These are phyloP conservation scores for Poicephalus meyeri DNA, from an alignment of 2,113 vertebrate species.

Conservation along the genomic window DNA sequence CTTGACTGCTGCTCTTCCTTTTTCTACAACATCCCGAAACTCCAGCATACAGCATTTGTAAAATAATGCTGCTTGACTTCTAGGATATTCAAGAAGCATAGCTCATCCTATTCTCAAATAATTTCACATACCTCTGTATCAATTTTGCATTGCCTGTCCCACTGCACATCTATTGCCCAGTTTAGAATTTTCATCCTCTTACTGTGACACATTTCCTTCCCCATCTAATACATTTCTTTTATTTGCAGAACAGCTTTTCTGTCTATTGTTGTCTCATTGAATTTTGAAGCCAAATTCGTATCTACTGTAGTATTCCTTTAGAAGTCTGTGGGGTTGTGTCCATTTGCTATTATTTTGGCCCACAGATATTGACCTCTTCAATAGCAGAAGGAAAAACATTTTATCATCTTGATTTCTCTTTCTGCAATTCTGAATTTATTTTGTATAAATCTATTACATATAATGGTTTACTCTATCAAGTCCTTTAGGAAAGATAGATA, in stretches of 20 bases:
- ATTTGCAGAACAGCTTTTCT: not conserved
- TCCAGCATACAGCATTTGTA: not conserved
- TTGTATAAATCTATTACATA: not conserved
- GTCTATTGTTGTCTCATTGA: not conserved
- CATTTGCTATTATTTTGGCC: not conserved
- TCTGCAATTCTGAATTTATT: slow-evolving; percentile 2
- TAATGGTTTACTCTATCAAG: not conserved
- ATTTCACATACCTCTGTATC: not conserved
- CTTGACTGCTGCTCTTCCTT: slow-evolving; percentile 6
- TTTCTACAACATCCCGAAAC: not conserved
- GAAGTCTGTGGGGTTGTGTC: not conserved
- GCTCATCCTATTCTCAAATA: not conserved
- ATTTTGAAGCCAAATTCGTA: not conserved
- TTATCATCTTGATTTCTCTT: not conserved
- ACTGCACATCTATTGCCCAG: not conserved
- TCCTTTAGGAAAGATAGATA: not conserved
- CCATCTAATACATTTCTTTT: not conserved
- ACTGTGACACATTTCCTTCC: not conserved
- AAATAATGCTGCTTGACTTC: not conserved
- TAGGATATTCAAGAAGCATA: not conserved
- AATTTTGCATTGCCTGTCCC: not conserved
- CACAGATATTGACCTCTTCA: not conserved
- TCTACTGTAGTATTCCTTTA: not conserved
- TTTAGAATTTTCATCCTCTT: not conserved
- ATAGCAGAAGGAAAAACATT: not conserved